Conservation (phyloP, 2,113 vertebrate genomes). For the Mastomys coucha region DNA sequence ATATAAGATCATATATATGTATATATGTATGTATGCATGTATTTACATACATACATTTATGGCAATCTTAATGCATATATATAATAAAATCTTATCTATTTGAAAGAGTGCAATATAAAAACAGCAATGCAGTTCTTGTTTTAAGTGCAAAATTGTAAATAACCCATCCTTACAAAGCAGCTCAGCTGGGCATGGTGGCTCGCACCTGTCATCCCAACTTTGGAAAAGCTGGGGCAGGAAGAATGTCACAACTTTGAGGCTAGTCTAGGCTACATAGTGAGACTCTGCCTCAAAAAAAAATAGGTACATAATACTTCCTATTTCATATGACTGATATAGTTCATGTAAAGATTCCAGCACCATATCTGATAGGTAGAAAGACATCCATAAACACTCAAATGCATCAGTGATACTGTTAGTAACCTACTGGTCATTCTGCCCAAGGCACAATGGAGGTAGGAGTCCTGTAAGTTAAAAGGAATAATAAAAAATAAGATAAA, state of each 20-base stretch:
- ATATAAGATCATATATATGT: neutral
- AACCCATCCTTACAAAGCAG: neutral
- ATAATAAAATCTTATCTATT: neutral
- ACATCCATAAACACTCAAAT: neutral
- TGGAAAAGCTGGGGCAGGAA: neutral
- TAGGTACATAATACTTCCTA: neutral
- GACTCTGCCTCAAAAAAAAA: neutral
- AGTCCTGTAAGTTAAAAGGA: neutral
- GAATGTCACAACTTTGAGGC: neutral
- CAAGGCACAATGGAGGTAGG: neutral
- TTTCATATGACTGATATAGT: neutral
- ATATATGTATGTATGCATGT: too few relatives aligned
- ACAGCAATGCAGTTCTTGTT: neutral
- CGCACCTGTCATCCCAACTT: neutral
- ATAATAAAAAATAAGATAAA: neutral
- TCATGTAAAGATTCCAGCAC: neutral
- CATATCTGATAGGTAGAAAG: neutral
- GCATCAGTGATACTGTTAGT: rapidly evolving
- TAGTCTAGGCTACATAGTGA: neutral
- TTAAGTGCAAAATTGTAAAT: slow-evolving; percentile 18
- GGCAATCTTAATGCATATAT: neutral
- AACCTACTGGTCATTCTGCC: too few relatives aligned
- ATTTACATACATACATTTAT: neutral
- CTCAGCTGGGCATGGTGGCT: neutral
- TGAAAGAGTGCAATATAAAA: slow-evolving; percentile 24